Percentiles rank a stretch among this genome's conserved stretches.
Evolutionary conservation across 1,140 invertebrate species (phyloP).

Genomic region (Mycetomoellerius zeteki): DNA sequence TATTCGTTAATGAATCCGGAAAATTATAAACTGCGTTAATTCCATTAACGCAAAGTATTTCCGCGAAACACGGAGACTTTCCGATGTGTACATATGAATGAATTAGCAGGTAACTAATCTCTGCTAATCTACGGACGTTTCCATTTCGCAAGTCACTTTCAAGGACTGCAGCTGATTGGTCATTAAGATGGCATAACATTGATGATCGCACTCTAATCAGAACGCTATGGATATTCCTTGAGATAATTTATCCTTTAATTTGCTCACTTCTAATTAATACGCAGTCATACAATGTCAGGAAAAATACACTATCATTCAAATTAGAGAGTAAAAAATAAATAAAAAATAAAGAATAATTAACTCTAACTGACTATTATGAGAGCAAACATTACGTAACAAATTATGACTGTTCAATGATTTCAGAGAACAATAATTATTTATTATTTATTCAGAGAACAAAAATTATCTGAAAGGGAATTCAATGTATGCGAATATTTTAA

Average conservation of each 20-base stretch:
- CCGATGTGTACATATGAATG: not conserved
- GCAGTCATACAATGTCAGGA: not conserved
- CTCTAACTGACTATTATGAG: not conserved
- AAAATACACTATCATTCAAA: not conserved
- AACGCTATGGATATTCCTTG: not conserved
- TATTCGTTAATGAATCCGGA: not conserved
- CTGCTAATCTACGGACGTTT: constrained; percentile 7
- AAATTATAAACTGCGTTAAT: not conserved
- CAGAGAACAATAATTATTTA: no score
- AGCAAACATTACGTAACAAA: not conserved
- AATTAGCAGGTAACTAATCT: constrained; percentile 20
- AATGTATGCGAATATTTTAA: not conserved
- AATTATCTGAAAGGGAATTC: not conserved
- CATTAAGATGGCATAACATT: not conserved
- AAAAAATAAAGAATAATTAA: not conserved
- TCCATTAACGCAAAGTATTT: constrained; percentile 10
- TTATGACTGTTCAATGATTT: not conserved
- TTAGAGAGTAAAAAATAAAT: not conserved
- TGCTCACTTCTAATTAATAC: not conserved
- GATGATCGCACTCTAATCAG: constrained; percentile 20
- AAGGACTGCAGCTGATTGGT: constrained; percentile 31
- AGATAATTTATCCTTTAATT: constrained; percentile 4
- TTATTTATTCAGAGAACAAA: not conserved
- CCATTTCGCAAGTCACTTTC: constrained; percentile 11
- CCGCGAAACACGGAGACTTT: not conserved